These are phyloP conservation scores for Pseudotriccus pelzelni DNA, from an alignment of 2,797 vertebrate species.

Conservation along the genomic window DNA sequence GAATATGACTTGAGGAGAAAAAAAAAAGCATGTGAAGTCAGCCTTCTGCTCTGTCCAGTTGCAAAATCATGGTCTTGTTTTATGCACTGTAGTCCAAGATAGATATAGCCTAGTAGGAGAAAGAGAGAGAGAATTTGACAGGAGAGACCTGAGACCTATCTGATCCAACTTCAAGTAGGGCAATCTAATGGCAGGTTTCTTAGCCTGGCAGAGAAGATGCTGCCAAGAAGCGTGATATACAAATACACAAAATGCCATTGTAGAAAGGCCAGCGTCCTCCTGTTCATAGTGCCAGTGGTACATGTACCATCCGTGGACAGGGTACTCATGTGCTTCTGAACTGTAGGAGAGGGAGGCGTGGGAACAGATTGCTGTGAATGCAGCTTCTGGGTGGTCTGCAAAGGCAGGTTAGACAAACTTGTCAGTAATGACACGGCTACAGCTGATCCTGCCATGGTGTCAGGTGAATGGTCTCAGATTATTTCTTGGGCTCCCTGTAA, in stretches of 20 bases:
- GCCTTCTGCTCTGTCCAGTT: not conserved
- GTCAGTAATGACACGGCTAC: not conserved
- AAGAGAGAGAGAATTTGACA: not conserved
- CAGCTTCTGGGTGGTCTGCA: not conserved
- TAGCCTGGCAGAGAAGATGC: not conserved
- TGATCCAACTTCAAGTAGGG: not conserved
- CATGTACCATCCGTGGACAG: not conserved
- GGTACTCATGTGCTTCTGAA: not conserved
- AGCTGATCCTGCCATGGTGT: not conserved
- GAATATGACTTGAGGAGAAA: not conserved
- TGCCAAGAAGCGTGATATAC: not conserved
- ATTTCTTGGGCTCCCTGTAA: not conserved
- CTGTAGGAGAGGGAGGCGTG: not conserved
- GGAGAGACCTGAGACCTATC: not conserved
- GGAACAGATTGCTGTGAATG: not conserved
- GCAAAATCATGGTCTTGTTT: not conserved
- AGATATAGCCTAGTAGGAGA: not conserved
- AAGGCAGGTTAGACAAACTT: not conserved
- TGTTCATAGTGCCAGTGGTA: not conserved
- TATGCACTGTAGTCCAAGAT: not conserved
- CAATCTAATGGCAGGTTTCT: not conserved
- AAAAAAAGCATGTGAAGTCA: not conserved
- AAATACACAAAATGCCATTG: not conserved
- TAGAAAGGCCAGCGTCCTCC: not conserved
- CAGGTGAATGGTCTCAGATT: not conserved